Percentiles rank a stretch among this genome's conserved stretches.
These are phyloP conservation scores for Pseudorectes ferrugineus DNA, from an alignment of 2,113 vertebrate genomes.

Conservation along the genomic window DNA sequence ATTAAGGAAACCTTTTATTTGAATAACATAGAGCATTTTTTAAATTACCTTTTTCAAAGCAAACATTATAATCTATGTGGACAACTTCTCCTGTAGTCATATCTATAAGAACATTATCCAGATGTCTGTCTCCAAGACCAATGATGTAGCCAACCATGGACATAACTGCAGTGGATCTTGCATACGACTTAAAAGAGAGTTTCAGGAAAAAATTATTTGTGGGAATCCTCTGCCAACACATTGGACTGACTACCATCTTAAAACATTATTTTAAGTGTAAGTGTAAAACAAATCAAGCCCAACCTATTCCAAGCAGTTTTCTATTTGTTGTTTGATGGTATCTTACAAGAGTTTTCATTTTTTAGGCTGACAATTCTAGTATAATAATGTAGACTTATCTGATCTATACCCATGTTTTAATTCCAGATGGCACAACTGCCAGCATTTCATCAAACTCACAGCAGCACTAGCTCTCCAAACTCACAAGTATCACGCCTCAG, in stretches of 20 bases:
- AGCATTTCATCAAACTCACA: neutral
- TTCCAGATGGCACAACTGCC: neutral
- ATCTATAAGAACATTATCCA: conserved; percentile 98
- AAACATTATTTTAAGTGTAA: conserved; percentile 16
- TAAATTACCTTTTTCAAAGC: conserved; percentile 95
- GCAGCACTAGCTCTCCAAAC: neutral
- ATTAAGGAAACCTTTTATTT: conserved; percentile 11
- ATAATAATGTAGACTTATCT: neutral
- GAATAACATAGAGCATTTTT: conserved; percentile 49
- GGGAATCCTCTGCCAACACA: conserved; percentile 52
- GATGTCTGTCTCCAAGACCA: conserved; percentile 95
- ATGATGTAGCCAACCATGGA: conserved; percentile 99
- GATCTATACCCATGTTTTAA: neutral
- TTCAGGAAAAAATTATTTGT: conserved; percentile 65
- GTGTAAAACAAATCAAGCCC: conserved; percentile 1
- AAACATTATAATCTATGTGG: conserved; percentile 99
- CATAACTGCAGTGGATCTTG: conserved; percentile 98
- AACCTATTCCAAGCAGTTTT: conserved; percentile 4
- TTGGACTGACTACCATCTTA: conserved; percentile 35
- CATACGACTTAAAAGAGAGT: conserved; percentile 83
- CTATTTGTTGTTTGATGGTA: neutral
- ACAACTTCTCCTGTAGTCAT: conserved; percentile 99
- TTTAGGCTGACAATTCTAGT: neutral
- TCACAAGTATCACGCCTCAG: neutral
- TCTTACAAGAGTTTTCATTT: neutral